phyloP scores from a whole-genome alignment of 2,888 invertebrate species.

The Dicyrtomina minuta region DNA sequence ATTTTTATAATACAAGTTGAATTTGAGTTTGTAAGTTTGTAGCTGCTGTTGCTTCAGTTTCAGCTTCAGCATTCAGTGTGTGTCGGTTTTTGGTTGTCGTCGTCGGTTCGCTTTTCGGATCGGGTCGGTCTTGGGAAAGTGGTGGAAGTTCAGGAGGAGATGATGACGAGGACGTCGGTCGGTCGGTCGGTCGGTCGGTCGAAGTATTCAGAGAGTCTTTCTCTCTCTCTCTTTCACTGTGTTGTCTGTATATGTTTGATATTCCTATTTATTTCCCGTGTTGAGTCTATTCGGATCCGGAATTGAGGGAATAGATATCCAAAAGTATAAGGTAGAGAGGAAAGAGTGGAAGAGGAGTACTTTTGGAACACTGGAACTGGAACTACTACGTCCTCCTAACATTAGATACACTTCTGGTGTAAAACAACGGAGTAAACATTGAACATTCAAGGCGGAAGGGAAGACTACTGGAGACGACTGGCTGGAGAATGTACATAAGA shows the following conservation, averaged over 20 bases:
- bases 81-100: constrained; percentile 2
- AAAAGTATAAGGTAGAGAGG: neutral
- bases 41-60: constrained; percentile 27
- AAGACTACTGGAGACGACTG: too few relatives aligned
- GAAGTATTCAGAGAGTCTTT: too few relatives aligned
- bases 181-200: neutral
- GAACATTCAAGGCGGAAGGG: neutral
- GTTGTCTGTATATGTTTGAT: too few relatives aligned
- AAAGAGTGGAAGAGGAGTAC: too few relatives aligned
- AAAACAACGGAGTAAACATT: neutral
- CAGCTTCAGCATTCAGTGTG: too few relatives aligned
- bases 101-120: constrained; percentile 7
- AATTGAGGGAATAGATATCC: neutral
- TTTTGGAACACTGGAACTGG: too few relatives aligned
- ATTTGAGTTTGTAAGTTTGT: constrained; percentile 1
- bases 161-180: neutral
- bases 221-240: too few relatives aligned
- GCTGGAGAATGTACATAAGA: constrained; percentile 8
- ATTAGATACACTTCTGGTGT: neutral
- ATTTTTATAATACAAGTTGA: neutral
- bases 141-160: constrained; percentile 3
- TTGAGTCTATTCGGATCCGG: too few relatives aligned
- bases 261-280: too few relatives aligned
- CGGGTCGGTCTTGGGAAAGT: constrained; percentile 1
- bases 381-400: too few relatives aligned